Conservation (phyloP, 2,113 vertebrate species). For the Hippotragus niger region DNA sequence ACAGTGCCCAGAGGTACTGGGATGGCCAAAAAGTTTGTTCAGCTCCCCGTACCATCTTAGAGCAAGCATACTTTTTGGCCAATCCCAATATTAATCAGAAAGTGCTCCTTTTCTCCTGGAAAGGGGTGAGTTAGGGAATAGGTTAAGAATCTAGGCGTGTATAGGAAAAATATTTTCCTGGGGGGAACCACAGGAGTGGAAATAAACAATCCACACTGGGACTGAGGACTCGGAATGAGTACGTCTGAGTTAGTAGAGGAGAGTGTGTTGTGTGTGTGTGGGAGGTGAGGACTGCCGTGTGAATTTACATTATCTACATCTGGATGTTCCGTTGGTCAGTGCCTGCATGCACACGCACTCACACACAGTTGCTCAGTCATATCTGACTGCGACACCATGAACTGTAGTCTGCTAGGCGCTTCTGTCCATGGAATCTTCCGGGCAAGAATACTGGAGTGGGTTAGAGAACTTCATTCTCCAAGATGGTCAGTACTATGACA, state of each 20-base stretch:
- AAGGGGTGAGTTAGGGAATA: background rate
- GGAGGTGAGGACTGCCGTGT: rapidly evolving
- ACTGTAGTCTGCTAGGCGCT: background rate
- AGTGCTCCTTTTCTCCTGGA: background rate
- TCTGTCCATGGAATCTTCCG: background rate
- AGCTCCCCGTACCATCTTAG: background rate
- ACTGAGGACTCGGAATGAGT: background rate
- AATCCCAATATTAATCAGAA: background rate
- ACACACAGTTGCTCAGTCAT: background rate
- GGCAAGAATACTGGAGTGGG: background rate
- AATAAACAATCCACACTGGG: background rate
- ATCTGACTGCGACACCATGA: background rate
- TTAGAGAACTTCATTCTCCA: background rate
- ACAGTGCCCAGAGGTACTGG: background rate
- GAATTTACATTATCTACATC: background rate
- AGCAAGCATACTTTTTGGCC: background rate
- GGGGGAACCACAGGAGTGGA: background rate
- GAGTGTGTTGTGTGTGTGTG: background rate
- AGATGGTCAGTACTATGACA: background rate
- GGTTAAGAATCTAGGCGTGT: background rate
- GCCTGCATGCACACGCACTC: rapidly evolving
- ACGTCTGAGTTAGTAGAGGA: background rate
- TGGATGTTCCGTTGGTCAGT: background rate
- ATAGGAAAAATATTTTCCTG: background rate
- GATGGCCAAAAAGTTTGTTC: background rate